These are phyloP conservation scores for Ispidina lecontei DNA, from an alignment of 2,797 vertebrate species.

Conservation along the genomic window DNA sequence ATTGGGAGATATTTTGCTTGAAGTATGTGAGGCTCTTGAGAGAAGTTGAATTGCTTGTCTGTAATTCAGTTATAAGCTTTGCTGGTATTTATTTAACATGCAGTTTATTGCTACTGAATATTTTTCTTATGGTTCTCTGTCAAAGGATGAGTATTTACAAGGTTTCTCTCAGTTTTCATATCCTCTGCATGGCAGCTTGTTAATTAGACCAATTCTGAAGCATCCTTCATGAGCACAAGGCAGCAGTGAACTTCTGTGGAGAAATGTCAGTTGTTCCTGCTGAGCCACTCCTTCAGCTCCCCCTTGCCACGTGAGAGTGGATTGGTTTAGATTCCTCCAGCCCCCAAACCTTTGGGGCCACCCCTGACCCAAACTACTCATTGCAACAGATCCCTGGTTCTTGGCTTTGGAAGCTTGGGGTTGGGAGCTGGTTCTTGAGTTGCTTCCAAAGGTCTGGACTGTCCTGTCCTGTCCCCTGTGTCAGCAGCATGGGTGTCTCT, in stretches of 20 bases:
- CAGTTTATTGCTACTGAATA: slow-evolving; percentile 64
- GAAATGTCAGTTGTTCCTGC: neutral
- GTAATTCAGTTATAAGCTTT: slow-evolving; percentile 79
- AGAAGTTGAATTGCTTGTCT: slow-evolving; percentile 74
- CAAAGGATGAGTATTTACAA: slow-evolving; percentile 9
- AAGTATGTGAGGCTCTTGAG: slow-evolving; percentile 73
- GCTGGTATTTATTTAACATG: slow-evolving; percentile 76
- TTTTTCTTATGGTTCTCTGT: slow-evolving; percentile 43
- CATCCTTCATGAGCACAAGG: neutral
- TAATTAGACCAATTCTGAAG: neutral
- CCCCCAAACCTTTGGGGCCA: neutral
- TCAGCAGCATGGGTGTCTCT: fast-evolving
- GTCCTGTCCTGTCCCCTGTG: fast-evolving
- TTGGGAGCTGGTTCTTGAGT: neutral
- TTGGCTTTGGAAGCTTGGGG: neutral
- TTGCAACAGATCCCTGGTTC: neutral
- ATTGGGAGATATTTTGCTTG: slow-evolving; percentile 79
- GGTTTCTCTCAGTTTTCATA: slow-evolving; percentile 1
- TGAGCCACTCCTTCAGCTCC: neutral
- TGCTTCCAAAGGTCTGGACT: neutral
- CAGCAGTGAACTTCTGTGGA: neutral
- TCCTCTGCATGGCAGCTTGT: neutral
- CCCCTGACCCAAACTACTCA: neutral
- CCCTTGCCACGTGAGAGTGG: fast-evolving
- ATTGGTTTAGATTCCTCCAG: neutral